Evolutionary conservation across 1,140 invertebrate species (phyloP), one percentile per base, ranked within the genome.

Genomic region (Mercenaria mercenaria): DNA sequence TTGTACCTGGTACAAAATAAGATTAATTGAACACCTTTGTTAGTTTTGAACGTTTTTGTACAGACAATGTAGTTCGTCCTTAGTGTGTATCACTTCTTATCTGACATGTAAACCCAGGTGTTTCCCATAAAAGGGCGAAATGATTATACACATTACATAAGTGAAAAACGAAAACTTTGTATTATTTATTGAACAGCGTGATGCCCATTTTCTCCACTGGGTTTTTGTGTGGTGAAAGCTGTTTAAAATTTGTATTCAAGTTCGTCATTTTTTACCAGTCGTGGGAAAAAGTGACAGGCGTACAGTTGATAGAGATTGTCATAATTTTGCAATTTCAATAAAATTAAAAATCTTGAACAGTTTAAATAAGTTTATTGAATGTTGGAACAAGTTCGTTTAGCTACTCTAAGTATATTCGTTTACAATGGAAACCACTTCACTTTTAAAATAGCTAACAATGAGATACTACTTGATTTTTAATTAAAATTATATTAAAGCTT

Each of bases 211-310:
- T 15, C 6, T 79, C 29, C 18, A n/a, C n/a, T 56, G n/a, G n/a
- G 6, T 52, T 50, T 79, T 32, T 47, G 1, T 8, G 41, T n/a
- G 37, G 6, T 43, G 26, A 76, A 76, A 76, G 37, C 67, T 41
- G 34, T 41, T 72, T 72, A 1, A 76, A 76, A 76, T 41, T 0
- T 41, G n/a, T 50, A n/a, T 47, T 32, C 32, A 79, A 79, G 6
- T 39, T 15, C 26, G 74, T 32, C 74, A 77, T 41, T 77, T 50
- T 56, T 50, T 56, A 79, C 37, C 50, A 52, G 20, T 56, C 76
- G 76, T 79, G 76, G 76, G 76, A 79, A 79, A 79, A 52, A 56
- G 47, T 50, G 76, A 79, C 47, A 79, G n/a, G 32, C 76, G 23
- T 37, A 1, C 13, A 1, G 11, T 56, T 50, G 47, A 79, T 37